Conservation (phyloP, 2,113 vertebrate species). For the Garra rufa region DNA sequence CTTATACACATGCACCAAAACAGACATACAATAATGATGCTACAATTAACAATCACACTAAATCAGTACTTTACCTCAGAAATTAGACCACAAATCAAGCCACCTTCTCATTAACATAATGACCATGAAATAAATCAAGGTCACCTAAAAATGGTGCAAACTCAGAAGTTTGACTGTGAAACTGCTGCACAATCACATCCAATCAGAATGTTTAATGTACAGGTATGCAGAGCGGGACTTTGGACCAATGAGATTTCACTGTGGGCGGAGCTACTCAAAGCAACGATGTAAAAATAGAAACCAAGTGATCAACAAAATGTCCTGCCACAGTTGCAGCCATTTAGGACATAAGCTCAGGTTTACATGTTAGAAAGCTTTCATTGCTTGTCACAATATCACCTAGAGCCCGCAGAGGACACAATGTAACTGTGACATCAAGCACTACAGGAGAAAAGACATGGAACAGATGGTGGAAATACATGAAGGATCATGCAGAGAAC, state of each 20-base stretch:
- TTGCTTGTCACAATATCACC: not conserved
- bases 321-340: not conserved
- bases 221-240: not conserved
- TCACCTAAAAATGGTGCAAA: constrained; percentile 23
- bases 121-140: constrained; percentile 44
- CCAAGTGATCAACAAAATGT: constrained; percentile 8
- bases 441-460: not conserved
- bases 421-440: constrained; percentile 6
- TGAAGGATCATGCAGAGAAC: constrained; percentile 11
- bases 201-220: not conserved
- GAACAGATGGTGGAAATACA: constrained; percentile 31
- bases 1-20: not conserved
- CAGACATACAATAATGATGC: not conserved
- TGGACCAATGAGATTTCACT: not conserved
- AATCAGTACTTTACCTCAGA: not conserved
- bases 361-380: not conserved
- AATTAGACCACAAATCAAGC: not conserved
- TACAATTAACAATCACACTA: not conserved
- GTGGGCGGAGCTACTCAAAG: not conserved
- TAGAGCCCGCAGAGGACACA: not conserved
- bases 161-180: not conserved
- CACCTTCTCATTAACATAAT: not conserved
- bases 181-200: not conserved
- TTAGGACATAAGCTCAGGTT: not conserved
- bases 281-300: not conserved